Evolutionary conservation across 2,113 vertebrate species (phyloP), one percentile per base, ranked within the genome.

Genomic region (Mastomys coucha): DNA sequence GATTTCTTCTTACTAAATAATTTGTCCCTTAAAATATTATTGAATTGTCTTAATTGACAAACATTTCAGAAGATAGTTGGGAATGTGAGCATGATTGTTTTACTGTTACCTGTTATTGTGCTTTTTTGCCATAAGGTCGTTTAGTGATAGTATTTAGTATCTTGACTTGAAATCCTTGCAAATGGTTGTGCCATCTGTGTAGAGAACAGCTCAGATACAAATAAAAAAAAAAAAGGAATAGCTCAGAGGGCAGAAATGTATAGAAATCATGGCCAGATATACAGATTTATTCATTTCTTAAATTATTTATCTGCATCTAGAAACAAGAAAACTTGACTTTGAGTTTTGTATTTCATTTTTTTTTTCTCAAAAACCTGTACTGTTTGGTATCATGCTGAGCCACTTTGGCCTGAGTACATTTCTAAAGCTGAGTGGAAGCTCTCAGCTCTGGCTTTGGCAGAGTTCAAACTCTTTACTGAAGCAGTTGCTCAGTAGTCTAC

Each of bases 121-220:
- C 16, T 26, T 91, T 94, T 73, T 63, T 10, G n/a, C 39, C 45
- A 28, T 45, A 14, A 60, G 72, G 28, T 88, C 84, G 70, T 92
- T 92, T 82, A 81, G 75, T 92, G 45, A 42, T 5, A 87, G 31
- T 92, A 60, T 19, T 81, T 90, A 82, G 65, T 77, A 45, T 53
- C 80, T 92, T 90, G 63, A 39, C 42, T 94, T 95, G 24, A 58
- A 88, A 72, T n/a, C 77, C 51, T 85, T 94, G 17, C n/a, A 73
- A 33, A 88, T 73, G 87, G 10, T 70, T 60, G 69, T 63, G 22
- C 9, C 28, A 77, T 3, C 7, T 69, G 20, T 63, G 36, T 72
- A 31, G 14, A 53, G 2, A 65, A 14, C 51, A 60, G 31, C 12
- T 51, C 22, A 69, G 12, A 60, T 42, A 17, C 16, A 53, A 58